Base-by-base conservation (phyloP, 2,888 invertebrate species). In the Hypolimnas misippus region DNA sequence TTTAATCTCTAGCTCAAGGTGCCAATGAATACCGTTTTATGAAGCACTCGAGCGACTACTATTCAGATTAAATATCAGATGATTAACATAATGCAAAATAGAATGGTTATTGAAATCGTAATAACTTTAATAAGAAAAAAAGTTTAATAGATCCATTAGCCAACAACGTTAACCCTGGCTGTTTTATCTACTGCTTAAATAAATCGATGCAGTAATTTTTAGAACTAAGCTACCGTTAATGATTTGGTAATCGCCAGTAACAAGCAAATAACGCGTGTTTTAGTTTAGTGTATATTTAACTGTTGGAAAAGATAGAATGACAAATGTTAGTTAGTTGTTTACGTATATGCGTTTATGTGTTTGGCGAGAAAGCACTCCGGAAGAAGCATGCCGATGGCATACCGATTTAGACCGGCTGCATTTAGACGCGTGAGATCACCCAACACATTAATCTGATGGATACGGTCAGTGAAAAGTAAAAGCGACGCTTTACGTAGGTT, bases 401-500 rank as follows among this genome's bases (percentile, higher is more conserved):
- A 87, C 87, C 76, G 81, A 89, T 87, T 88, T 88, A 89, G 87
- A 83, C 76, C 72, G 71, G 82, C 85, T 87, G 85, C 85, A 86
- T 89, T 88, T 88, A 86, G 86, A 84, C 73, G 79, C 74, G 77
- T 89, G 87, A 88, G 84, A 86, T 89, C 88, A 89, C 75, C 81
- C 75, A 76, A 74, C 81, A 81, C 79, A 85, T 84, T 83, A 76
- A 72, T 69, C 38, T 40, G 40, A 44, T 71, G 68, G 70, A 68
- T 69, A 70, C 67, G 61, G 61, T 38, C 25, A 49, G 46, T 29
- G 33, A 60, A 57, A 57, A 57, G 29, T 40, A 57, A 57, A 59
- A 65, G 35, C 46, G 53, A 56, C 29, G 17, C 46, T 53, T 53
- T 53, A 53, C 49, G 57, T 61, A 51, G 50, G 50, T n/a, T 51